Evolutionary conservation across 2,113 vertebrate genomes (phyloP).

Genomic region (Pterocles burchelli): DNA sequence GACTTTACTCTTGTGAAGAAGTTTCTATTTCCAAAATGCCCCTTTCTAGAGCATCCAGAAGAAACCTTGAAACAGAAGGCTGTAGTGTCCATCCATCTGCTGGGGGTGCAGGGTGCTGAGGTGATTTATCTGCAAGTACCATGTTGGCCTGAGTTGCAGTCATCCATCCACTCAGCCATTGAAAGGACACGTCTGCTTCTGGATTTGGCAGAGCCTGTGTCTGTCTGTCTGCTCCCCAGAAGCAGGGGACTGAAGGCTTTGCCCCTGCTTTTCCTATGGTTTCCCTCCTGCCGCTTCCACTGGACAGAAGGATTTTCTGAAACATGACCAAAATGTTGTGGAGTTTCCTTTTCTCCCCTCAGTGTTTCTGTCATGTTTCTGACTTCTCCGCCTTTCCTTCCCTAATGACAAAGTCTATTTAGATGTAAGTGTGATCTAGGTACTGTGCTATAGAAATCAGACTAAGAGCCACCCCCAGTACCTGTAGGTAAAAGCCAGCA

Average conservation of each 20-base stretch:
- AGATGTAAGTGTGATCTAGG: accelerated
- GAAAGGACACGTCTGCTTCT: neutral
- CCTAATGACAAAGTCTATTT: neutral
- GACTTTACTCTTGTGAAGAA: neutral
- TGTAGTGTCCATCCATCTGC: neutral
- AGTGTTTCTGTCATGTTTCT: neutral
- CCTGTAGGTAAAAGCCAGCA: neutral
- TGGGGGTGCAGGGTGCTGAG: accelerated
- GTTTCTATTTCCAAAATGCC: neutral
- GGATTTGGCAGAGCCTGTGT: neutral
- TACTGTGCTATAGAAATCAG: neutral
- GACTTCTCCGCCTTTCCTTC: neutral
- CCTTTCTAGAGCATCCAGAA: neutral
- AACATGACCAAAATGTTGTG: accelerated
- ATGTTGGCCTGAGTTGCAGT: neutral
- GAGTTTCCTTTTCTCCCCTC: neutral
- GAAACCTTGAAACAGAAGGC: neutral
- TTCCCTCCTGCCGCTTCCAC: neutral
- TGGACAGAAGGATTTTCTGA: neutral
- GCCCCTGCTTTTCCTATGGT: neutral
- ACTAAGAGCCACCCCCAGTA: neutral
- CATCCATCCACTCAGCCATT: neutral
- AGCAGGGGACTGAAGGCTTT: neutral
- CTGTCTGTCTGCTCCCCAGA: neutral
- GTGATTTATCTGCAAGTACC: neutral